Conservation (phyloP, 2,797 vertebrate species). For the Thripadectes ignobilis region DNA sequence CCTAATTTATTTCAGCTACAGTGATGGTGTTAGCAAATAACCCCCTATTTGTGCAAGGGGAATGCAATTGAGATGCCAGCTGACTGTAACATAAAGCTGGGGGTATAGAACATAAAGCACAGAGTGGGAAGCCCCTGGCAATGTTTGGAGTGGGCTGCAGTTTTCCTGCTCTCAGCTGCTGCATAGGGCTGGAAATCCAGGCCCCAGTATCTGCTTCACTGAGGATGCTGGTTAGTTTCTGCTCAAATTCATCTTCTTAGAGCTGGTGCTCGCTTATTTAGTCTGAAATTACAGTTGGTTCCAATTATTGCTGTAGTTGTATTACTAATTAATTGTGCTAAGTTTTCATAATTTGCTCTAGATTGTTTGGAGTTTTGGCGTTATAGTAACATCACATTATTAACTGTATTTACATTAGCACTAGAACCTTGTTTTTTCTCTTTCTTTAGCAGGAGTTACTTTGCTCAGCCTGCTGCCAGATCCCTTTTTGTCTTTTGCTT, state of each 20-base stretch:
- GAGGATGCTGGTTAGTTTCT: background rate
- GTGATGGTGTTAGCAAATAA: background rate
- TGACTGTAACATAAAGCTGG: background rate
- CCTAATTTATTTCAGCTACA: background rate
- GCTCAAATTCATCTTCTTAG: background rate
- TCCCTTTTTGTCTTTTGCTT: background rate
- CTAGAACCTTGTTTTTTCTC: background rate
- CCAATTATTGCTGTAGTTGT: background rate
- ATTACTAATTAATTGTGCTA: background rate
- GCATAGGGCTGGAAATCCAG: background rate
- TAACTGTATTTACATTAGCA: background rate
- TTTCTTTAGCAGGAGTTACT: background rate
- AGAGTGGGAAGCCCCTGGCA: background rate
- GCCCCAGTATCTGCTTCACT: background rate
- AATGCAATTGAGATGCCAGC: background rate
- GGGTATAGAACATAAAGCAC: background rate
- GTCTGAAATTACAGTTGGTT: background rate
- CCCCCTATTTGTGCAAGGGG: accelerated
- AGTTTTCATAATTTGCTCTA: background rate
- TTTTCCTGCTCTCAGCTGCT: background rate
- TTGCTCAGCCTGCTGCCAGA: background rate
- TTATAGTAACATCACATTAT: background rate
- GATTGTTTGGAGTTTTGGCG: background rate
- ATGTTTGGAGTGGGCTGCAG: background rate
- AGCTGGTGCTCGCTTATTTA: background rate